Evolutionary conservation across 1,140 invertebrate species (phyloP), one percentile per base, ranked within the genome.

Genomic region (Lepidurus couesii): DNA sequence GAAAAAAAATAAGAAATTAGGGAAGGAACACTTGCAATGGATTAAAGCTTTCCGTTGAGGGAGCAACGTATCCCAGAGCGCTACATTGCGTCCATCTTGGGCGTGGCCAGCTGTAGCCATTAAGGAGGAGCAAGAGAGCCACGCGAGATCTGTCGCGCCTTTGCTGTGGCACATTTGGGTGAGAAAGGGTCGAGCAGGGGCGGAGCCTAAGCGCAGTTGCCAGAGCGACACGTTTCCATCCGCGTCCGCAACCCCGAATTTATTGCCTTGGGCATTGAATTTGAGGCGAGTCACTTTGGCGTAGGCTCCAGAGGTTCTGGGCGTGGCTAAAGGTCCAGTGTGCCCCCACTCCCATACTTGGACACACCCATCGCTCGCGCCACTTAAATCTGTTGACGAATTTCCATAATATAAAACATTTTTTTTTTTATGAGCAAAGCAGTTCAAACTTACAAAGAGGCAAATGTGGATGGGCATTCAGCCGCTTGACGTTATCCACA

Each of bases 331-430:
- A 13, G 94, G 91, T 79, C 95, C 92, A 45, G 91, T 89, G 85
- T 98, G 96, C 26, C 94, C 94, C 96, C 97, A 99, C 87, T 99
- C 97, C 96, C 97, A 98, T 79, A 99, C 88, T 80, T 94, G 91
- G 7, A 99, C 97, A 2, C 96, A 98, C 11, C 98, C 98, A 88
- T 99, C 98, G 84, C 97, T 94, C 77, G 95, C 93, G 77, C 98
- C 98, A 76, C 95, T 98, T 81, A 99, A 85, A 87, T 99, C 95
- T 96, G 82, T 65, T 11, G 8, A 45, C 10, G 42, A 76, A 75
- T 8, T 6, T 43, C 9, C n/a, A 44, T 7, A 21, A n/a, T 80
- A 73, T 44, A 80, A 80, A n/a, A n/a, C n/a, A n/a, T n/a, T n/a
- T n/a, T n/a, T n/a, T 16, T 8, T 43, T 7, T 78, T 47, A 0